Conservation (phyloP, 1,140 invertebrate species). For the Plodia interpunctella region DNA sequence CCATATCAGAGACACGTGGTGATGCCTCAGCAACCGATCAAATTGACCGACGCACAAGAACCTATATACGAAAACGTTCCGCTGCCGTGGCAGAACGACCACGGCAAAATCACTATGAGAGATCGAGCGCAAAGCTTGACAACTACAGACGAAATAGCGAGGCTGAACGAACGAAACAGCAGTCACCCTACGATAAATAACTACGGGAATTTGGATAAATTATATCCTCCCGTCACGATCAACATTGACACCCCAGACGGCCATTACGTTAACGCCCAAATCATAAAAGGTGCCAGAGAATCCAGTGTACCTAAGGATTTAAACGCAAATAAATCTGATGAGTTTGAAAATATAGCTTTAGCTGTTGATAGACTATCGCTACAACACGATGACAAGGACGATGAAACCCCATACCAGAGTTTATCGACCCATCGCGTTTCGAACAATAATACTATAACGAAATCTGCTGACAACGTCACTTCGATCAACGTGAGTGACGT, state of each 20-base stretch:
- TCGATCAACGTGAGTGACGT: conserved; percentile 47
- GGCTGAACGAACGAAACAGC: conserved; percentile 60
- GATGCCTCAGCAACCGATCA: conserved; percentile 64
- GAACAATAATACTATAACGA: conserved; percentile 52
- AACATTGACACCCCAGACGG: conserved; percentile 46
- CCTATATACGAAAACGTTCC: conserved; percentile 90
- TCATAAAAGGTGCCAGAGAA: conserved; percentile 60
- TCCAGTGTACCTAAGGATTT: conserved; percentile 54
- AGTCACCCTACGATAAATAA: conserved; percentile 58
- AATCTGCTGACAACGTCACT: conserved; percentile 63
- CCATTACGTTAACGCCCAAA: conserved; percentile 70
- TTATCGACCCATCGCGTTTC: conserved; percentile 54
- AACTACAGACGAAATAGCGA: conserved; percentile 80
- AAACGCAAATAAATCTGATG: conserved; percentile 33
- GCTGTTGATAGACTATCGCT: conserved; percentile 45
- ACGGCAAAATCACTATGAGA: conserved; percentile 57
- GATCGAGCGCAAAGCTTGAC: conserved; percentile 82
- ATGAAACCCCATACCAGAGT: conserved; percentile 67
- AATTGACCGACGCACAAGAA: conserved; percentile 76
- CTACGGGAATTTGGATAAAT: conserved; percentile 33
- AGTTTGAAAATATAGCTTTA: conserved; percentile 37
- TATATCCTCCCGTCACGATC: conserved; percentile 28
- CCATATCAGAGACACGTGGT: conserved; percentile 73
- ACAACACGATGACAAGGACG: conserved; percentile 49
- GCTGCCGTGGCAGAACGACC: conserved; percentile 78